phyloP scores from a whole-genome alignment of 2,888 invertebrate genomes.

The Heliconius erato region DNA sequence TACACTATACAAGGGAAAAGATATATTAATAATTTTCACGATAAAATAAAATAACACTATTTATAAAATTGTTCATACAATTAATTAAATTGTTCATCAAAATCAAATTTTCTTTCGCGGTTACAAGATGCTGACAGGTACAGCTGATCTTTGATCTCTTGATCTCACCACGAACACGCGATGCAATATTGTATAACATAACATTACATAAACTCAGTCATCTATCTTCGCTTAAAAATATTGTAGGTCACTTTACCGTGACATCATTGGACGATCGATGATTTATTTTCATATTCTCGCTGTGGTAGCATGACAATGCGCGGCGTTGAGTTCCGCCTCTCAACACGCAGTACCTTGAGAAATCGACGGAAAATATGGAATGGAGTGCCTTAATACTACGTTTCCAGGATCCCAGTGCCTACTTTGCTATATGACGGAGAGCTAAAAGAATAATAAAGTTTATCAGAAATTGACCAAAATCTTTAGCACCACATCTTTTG shows the following conservation, averaged over 20 bases:
- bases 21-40: no score
- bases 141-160: neutral
- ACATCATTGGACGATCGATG: neutral
- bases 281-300: neutral
- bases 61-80: neutral
- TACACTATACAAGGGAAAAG: neutral
- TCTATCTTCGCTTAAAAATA: constrained; percentile 12
- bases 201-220: constrained; percentile 13
- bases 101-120: neutral
- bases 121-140: neutral
- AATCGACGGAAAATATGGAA: neutral
- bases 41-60: neutral
- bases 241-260: neutral
- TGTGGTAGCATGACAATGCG: no score
- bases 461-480: neutral
- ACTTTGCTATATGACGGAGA: no score
- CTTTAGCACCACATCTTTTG: neutral
- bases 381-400: neutral
- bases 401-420: neutral
- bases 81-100: neutral
- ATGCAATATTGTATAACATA: constrained; percentile 16
- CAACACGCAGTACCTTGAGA: neutral
- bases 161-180: neutral
- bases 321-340: neutral
- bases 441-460: no score